phyloP scores from a whole-genome alignment of 64 coral and sea anemone species.

The Actinia equina region DNA sequence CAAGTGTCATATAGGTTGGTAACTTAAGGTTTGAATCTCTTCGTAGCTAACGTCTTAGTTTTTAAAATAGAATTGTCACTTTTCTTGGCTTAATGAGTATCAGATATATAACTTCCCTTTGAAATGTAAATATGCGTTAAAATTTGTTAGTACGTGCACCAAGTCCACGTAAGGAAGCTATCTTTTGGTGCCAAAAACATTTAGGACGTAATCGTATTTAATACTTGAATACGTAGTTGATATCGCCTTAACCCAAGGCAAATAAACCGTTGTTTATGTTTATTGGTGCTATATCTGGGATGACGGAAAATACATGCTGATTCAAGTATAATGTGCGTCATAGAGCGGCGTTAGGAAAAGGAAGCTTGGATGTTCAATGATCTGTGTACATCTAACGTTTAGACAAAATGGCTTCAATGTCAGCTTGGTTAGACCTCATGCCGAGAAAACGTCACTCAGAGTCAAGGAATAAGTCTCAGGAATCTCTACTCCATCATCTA shows the following conservation, averaged over 20 bases:
- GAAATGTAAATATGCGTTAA: no score
- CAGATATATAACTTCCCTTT: no score
- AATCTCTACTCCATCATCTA: no score
- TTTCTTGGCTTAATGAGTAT: no score
- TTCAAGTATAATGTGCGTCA: neutral
- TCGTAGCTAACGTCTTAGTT: neutral
- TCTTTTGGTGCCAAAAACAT: neutral
- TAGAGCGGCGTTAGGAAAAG: neutral
- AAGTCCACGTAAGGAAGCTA: no score
- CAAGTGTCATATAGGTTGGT: no score
- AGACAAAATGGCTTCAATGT: neutral
- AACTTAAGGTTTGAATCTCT: neutral
- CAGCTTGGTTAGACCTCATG: neutral
- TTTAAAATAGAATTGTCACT: neutral
- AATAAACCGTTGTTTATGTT: neutral
- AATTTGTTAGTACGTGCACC: no score
- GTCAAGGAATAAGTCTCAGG: no score
- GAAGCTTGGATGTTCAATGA: neutral
- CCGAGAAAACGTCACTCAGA: neutral
- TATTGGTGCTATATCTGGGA: neutral
- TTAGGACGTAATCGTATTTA: neutral
- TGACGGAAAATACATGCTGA: neutral
- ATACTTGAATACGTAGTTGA: neutral
- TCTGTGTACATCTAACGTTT: neutral
- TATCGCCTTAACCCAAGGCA: neutral